Percentiles rank a stretch among this genome's conserved stretches.
Conservation (phyloP, 2,113 vertebrate genomes). For the Chaenocephalus aceratus region DNA sequence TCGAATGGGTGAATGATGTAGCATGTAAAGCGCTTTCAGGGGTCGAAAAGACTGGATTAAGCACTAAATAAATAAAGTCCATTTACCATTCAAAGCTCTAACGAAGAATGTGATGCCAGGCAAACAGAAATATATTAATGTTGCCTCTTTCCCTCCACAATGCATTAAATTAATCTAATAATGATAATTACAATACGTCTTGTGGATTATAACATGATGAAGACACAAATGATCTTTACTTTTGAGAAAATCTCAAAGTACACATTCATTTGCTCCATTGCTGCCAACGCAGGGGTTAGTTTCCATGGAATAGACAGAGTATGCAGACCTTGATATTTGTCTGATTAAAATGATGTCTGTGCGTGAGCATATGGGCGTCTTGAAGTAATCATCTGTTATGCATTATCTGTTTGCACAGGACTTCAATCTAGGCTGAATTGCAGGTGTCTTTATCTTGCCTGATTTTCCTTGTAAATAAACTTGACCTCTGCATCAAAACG, state of each 20-base stretch:
- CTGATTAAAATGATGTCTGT: conserved; percentile 46
- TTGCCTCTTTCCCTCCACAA: not conserved
- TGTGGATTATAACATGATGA: conserved; percentile 31
- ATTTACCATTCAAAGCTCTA: not conserved
- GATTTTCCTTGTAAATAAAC: conserved; percentile 60
- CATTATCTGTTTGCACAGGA: conserved; percentile 42
- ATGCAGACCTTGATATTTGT: conserved; percentile 37
- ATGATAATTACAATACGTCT: conserved; percentile 7
- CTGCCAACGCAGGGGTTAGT: not conserved
- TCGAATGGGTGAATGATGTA: too few species aligned
- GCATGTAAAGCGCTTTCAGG: too few species aligned
- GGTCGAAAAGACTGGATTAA: too few species aligned
- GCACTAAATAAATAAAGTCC: too few species aligned
- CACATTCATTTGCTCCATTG: conserved; percentile 38
- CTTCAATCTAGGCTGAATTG: conserved; percentile 44
- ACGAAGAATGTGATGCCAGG: not conserved
- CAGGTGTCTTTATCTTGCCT: conserved; percentile 47
- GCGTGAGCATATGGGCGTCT: conserved; percentile 40
- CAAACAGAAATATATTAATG: not conserved
- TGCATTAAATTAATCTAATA: conserved; percentile 7
- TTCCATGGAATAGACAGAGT: conserved; percentile 15
- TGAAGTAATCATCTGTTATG: conserved; percentile 60
- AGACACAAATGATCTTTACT: conserved; percentile 36
- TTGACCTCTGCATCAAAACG: conserved; percentile 53
- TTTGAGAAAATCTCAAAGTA: conserved; percentile 36